Evolutionary conservation across 1,140 invertebrate species (phyloP).

Genomic region (Adoxophyes honmai): DNA sequence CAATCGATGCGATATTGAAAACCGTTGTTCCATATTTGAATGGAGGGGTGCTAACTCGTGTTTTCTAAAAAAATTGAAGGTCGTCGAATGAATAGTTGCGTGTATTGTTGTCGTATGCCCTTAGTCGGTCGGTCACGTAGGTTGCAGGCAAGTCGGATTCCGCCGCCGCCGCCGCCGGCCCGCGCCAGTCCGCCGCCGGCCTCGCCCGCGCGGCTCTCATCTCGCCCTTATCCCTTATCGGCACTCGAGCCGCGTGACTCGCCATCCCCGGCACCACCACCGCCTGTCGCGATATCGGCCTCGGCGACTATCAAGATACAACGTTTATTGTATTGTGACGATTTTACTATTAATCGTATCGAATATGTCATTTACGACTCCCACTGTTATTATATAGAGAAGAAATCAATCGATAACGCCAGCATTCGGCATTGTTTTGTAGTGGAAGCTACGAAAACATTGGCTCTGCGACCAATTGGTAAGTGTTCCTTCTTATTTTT

Average conservation of each 20-base stretch:
- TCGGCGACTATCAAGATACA: constrained; percentile 30
- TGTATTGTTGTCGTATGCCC: constrained; percentile 34
- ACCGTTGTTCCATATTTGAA: constrained; percentile 17
- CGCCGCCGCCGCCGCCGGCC: constrained; percentile 17
- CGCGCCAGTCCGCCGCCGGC: constrained; percentile 30
- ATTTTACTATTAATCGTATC: constrained; percentile 24
- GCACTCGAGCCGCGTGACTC: constrained; percentile 48
- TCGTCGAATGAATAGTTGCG: constrained; percentile 23
- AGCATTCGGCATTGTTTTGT: neutral
- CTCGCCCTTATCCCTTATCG: constrained; percentile 54
- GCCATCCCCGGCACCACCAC: constrained; percentile 22
- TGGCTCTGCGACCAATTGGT: neutral
- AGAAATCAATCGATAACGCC: neutral
- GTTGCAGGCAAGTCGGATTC: constrained; percentile 20
- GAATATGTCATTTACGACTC: constrained; percentile 28
- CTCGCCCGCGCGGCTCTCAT: constrained; percentile 28
- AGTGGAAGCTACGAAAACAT: neutral
- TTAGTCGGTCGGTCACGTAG: constrained; percentile 38
- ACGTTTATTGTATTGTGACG: constrained; percentile 29
- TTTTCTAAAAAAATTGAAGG: constrained; percentile 32
- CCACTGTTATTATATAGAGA: neutral
- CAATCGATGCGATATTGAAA: constrained; percentile 20
- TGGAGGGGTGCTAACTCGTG: constrained; percentile 20
- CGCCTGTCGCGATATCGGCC: constrained; percentile 32
- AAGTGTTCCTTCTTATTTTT: neutral